phyloP scores from a whole-genome alignment of 2,797 vertebrate genomes.

The Sebastes iracundus region DNA sequence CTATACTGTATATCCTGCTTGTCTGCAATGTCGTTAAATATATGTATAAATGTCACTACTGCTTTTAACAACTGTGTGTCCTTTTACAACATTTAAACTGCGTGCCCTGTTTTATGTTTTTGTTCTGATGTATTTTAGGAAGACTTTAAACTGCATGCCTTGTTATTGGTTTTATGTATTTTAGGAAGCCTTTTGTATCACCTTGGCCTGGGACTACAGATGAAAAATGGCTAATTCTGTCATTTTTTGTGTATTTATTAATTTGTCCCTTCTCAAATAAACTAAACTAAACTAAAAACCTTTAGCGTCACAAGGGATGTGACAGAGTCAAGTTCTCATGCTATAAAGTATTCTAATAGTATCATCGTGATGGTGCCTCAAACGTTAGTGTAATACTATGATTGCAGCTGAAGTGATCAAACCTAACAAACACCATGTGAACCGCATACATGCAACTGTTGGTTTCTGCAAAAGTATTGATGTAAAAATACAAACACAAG shows the following conservation, averaged over 20 bases:
- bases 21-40: background rate
- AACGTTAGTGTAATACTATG: too few relatives aligned
- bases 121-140: too few relatives aligned
- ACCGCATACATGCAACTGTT: background rate
- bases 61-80: too few relatives aligned
- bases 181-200: background rate
- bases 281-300: too few relatives aligned
- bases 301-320: background rate
- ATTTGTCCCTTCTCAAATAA: too few relatives aligned
- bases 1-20: too few relatives aligned
- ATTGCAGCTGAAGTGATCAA: background rate
- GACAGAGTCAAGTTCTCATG: background rate
- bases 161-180: accelerated
- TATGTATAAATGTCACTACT: background rate
- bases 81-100: too few relatives aligned
- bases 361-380: background rate
- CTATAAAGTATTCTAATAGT: background rate
- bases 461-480: background rate
- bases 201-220: too few relatives aligned
- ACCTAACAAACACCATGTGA: background rate
- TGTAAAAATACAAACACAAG: background rate
- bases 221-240: accelerated
- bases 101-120: too few relatives aligned
- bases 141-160: too few relatives aligned
- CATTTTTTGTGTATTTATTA: too few relatives aligned